Evolutionary conservation across 2,797 vertebrate genomes (phyloP).

Genomic region (Aphelocoma californica): DNA sequence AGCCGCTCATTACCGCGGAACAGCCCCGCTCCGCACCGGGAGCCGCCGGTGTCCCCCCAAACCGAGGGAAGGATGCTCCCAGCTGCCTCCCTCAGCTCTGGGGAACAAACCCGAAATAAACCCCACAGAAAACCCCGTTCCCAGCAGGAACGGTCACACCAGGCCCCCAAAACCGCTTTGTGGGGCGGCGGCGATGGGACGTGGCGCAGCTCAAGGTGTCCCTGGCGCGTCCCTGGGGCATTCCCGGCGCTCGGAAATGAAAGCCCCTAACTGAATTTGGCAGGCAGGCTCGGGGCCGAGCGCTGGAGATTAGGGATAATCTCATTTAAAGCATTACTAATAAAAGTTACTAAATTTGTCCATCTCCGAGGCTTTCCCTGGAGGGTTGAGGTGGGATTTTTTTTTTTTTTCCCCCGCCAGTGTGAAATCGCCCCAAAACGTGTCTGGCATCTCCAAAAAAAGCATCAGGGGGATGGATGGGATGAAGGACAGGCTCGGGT

Average conservation of each 20-base stretch:
- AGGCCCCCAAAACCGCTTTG: background rate
- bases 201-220: background rate
- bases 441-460: background rate
- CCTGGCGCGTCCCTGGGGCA: accelerated
- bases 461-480: background rate
- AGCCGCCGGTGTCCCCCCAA: background rate
- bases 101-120: background rate
- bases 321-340: background rate
- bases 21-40: background rate
- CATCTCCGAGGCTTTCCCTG: background rate
- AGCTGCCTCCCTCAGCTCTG: background rate
- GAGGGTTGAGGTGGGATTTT: background rate
- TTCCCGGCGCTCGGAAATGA: accelerated
- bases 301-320: background rate
- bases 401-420: background rate
- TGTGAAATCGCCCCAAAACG: background rate
- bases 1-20: background rate
- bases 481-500: background rate
- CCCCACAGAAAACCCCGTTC: accelerated
- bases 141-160: accelerated
- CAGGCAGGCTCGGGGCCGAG: background rate
- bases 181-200: accelerated
- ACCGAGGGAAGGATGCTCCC: background rate
- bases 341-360: background rate
- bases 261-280: background rate